A percentile compares a stretch with the other conserved stretches of the same genome.
These are phyloP conservation scores for Pseudopodoces humilis DNA, from an alignment of 2,113 vertebrate genomes.

Conservation along the genomic window DNA sequence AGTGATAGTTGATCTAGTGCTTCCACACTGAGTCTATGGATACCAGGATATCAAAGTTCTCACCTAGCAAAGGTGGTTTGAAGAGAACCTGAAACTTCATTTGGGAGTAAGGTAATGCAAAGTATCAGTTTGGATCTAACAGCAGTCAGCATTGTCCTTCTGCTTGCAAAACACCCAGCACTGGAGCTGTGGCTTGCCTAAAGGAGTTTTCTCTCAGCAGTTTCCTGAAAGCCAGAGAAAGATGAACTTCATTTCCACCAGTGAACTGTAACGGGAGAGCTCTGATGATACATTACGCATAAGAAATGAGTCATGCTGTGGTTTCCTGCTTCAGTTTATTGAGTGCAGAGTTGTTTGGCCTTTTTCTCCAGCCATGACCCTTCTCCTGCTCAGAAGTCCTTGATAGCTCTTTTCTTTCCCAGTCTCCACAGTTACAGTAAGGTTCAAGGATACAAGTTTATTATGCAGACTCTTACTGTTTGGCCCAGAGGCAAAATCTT, in stretches of 20 bases:
- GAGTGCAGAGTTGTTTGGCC: constrained; percentile 29
- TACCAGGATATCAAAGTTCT: not conserved
- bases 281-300: constrained; percentile 29
- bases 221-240: constrained; percentile 52
- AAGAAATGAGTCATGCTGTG: constrained; percentile 50
- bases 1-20: not conserved
- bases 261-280: constrained; percentile 27
- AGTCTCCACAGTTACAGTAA: not conserved
- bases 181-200: not conserved
- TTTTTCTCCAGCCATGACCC: constrained; percentile 39
- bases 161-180: not conserved
- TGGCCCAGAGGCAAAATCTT: not conserved
- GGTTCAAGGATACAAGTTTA: not conserved
- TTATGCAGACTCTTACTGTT: not conserved
- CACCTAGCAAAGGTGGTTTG: not conserved
- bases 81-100: not conserved
- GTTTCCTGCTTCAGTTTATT: constrained; percentile 58
- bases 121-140: not conserved
- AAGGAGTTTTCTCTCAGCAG: constrained; percentile 29
- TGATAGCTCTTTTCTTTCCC: not conserved
- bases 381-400: not conserved
- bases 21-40: not conserved
- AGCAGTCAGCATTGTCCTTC: not conserved
- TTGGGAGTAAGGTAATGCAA: not conserved
- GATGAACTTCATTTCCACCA: constrained; percentile 52